Conservation (phyloP, 2,888 invertebrate species). For the Tinea pellionella region DNA sequence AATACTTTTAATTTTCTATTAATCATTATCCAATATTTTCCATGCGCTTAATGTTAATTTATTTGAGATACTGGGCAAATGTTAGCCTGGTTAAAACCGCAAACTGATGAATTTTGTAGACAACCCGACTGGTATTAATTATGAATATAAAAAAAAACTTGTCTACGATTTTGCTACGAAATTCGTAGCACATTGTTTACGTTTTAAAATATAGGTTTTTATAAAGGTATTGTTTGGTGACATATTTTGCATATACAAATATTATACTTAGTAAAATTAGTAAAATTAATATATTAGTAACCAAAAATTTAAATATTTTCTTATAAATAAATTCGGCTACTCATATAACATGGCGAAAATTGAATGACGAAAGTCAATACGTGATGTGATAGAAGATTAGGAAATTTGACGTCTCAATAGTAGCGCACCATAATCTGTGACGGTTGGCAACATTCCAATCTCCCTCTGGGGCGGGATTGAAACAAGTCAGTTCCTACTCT, state of each 20-base stretch:
- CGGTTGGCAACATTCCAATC: slow-evolving; percentile 3
- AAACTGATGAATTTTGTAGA: no score
- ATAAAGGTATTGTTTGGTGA: no score
- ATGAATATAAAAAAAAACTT: not conserved
- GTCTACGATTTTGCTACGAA: not conserved
- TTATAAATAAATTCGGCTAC: not conserved
- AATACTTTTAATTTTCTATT: no score
- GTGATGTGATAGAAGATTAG: not conserved
- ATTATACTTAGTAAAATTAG: not conserved
- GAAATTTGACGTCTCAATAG: not conserved
- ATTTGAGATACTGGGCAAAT: no score
- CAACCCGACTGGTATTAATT: no score
- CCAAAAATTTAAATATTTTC: no score
- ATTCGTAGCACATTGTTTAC: not conserved
- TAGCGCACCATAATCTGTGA: not conserved
- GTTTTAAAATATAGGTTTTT: no score
- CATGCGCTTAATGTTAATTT: no score
- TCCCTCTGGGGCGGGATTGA: not conserved
- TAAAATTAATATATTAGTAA: no score
- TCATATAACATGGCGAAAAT: not conserved
- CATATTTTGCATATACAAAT: not conserved
- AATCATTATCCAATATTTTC: no score
- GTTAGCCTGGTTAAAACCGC: no score
- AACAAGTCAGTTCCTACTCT: not conserved
- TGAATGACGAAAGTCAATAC: not conserved